These are phyloP conservation scores for Melinaea marsaeus DNA, from an alignment of 2,888 invertebrate genomes.

Conservation along the genomic window DNA sequence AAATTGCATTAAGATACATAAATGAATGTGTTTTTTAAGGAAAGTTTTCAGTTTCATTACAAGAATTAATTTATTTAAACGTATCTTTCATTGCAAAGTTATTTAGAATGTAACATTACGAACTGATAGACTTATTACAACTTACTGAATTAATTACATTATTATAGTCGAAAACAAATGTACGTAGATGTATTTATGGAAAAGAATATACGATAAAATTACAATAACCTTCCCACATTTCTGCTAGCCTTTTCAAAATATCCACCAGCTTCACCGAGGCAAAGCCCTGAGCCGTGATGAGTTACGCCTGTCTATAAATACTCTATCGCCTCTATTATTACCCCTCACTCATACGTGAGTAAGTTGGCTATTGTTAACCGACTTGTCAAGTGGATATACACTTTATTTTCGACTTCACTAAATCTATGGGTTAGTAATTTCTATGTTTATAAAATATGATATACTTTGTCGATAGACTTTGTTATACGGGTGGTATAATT, in stretches of 20 bases:
- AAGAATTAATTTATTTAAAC: no score
- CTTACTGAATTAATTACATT: background rate
- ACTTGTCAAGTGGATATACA: constrained; percentile 22
- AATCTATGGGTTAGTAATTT: background rate
- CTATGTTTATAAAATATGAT: background rate
- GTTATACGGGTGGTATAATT: no score
- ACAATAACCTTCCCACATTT: background rate
- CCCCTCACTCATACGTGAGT: constrained; percentile 39
- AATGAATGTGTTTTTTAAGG: no score
- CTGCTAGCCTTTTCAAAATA: constrained; percentile 2
- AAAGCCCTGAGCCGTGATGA: constrained; percentile 27
- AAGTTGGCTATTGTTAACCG: constrained; percentile 45
- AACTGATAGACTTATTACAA: background rate
- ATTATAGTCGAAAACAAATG: background rate
- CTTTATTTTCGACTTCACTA: background rate
- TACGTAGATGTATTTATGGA: no score
- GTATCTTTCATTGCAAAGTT: background rate
- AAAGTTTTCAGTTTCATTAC: no score
- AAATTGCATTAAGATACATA: background rate
- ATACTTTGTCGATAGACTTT: no score
- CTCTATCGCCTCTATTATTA: constrained; percentile 31
- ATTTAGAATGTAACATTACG: background rate
- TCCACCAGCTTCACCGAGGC: constrained; percentile 1
- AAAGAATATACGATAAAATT: no score
- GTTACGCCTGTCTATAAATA: constrained; percentile 32